Percentiles rank a stretch among this genome's conserved stretches.
These are phyloP conservation scores for Pristionchus pacificus DNA, from an alignment of 1,140 invertebrate genomes.

Conservation along the genomic window DNA sequence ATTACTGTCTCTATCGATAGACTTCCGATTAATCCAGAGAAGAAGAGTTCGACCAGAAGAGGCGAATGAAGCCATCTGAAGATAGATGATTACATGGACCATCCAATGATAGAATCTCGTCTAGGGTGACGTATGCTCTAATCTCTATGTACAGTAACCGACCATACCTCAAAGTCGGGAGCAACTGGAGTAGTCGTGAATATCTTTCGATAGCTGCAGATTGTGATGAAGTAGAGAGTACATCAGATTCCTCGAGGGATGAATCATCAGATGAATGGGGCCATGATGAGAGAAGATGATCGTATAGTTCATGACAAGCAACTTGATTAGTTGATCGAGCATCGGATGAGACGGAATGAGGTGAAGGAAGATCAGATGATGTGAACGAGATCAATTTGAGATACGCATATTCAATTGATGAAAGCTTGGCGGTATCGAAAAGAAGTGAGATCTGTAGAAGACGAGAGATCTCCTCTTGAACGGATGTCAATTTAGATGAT, in stretches of 20 bases:
- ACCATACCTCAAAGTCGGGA: neutral
- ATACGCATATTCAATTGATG: slow-evolving; percentile 78
- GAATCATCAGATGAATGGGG: slow-evolving; percentile 61
- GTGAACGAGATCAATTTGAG: slow-evolving; percentile 76
- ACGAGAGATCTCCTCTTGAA: slow-evolving; percentile 71
- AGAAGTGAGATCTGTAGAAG: slow-evolving; percentile 70
- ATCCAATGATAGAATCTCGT: neutral
- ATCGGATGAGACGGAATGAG: slow-evolving; percentile 4
- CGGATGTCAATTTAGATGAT: slow-evolving; percentile 47
- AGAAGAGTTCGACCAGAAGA: slow-evolving; percentile 82
- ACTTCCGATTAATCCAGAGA: slow-evolving; percentile 79
- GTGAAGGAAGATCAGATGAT: slow-evolving; percentile 32
- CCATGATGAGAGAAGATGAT: slow-evolving; percentile 65
- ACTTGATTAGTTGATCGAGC: slow-evolving; percentile 7
- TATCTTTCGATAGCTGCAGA: slow-evolving; percentile 30
- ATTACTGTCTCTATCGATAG: slow-evolving; percentile 86
- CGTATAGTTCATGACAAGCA: slow-evolving; percentile 20
- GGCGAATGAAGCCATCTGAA: slow-evolving; percentile 72
- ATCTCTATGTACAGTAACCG: too few relatives aligned
- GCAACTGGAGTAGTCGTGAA: neutral
- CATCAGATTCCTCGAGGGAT: slow-evolving; percentile 41
- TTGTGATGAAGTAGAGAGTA: slow-evolving; percentile 18
- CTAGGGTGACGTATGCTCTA: too few relatives aligned
- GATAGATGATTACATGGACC: too few relatives aligned
- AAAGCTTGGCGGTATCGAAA: slow-evolving; percentile 74